phyloP scores from a whole-genome alignment of 30 jellyfish, hydroid and myxozoan species.

The Pelagia noctiluca region DNA sequence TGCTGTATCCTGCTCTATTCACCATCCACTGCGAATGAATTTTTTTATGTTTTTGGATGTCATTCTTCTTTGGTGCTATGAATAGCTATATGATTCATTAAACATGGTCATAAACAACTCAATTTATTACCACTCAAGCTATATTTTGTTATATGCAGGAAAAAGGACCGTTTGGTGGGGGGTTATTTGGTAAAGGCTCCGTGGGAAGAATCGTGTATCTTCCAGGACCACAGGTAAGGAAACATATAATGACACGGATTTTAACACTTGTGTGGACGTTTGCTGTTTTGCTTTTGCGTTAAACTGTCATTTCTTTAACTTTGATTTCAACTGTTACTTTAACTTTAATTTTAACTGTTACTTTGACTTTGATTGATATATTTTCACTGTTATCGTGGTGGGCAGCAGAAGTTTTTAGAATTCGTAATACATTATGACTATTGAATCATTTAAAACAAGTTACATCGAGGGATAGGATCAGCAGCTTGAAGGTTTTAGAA shows the following conservation, averaged over 20 bases:
- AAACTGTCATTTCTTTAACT: too few species aligned
- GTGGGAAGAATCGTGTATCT: conserved; percentile 9
- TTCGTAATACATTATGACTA: too few species aligned
- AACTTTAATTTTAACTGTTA: not conserved
- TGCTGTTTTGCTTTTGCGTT: too few species aligned
- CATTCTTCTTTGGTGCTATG: not conserved
- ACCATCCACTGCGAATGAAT: not conserved
- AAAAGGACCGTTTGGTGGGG: conserved; percentile 26
- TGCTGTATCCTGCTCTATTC: too few species aligned
- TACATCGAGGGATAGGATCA: too few species aligned
- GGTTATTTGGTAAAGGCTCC: conserved; percentile 19
- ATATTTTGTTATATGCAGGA: not conserved
- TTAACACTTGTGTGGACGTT: not conserved
- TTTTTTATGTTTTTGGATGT: not conserved
- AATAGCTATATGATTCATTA: too few species aligned
- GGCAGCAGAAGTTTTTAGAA: not conserved
- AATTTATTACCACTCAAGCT: not conserved
- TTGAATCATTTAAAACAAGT: too few species aligned
- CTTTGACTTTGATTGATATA: too few species aligned
- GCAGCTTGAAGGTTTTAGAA: too few species aligned
- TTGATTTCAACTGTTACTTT: not conserved
- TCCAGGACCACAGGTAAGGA: conserved; percentile 10
- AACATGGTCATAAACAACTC: too few species aligned
- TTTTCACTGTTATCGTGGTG: not conserved
- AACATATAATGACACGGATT: not conserved